Percentiles rank a stretch among this genome's conserved stretches.
Conservation (phyloP, 2,797 vertebrate genomes). For the Melanotaenia nigrans region DNA sequence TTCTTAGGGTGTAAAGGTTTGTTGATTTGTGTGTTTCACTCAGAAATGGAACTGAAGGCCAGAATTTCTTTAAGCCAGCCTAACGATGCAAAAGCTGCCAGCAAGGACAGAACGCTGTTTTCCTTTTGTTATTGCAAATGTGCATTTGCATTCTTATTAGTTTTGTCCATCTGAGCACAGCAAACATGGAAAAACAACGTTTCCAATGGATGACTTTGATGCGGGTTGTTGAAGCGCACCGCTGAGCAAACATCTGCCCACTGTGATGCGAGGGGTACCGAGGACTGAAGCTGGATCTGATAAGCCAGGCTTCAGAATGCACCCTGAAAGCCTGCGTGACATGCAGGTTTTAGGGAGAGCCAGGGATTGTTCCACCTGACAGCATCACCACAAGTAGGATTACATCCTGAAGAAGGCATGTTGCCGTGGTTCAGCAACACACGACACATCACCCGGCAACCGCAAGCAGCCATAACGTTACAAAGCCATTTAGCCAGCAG, state of each 20-base stretch:
- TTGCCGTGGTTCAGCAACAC: too few species aligned
- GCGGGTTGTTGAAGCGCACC: background rate
- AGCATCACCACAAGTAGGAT: background rate
- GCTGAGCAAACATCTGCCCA: background rate
- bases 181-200: background rate
- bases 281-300: background rate
- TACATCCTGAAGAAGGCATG: too few species aligned
- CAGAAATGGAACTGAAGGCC: too few species aligned
- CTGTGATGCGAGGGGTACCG: background rate
- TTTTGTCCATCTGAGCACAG: slow-evolving; percentile 11
- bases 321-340: background rate
- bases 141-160: slow-evolving; percentile 9
- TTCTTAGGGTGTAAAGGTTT: too few species aligned
- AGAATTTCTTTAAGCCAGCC: background rate
- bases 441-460: too few species aligned
- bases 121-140: background rate
- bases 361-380: background rate
- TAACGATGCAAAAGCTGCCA: background rate
- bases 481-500: too few species aligned
- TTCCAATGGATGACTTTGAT: background rate
- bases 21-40: too few species aligned
- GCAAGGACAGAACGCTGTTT: background rate
- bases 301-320: background rate
- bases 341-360: background rate
- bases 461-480: too few species aligned